Conservation (phyloP, 2,797 vertebrate species). For the Rhincodon typus region DNA sequence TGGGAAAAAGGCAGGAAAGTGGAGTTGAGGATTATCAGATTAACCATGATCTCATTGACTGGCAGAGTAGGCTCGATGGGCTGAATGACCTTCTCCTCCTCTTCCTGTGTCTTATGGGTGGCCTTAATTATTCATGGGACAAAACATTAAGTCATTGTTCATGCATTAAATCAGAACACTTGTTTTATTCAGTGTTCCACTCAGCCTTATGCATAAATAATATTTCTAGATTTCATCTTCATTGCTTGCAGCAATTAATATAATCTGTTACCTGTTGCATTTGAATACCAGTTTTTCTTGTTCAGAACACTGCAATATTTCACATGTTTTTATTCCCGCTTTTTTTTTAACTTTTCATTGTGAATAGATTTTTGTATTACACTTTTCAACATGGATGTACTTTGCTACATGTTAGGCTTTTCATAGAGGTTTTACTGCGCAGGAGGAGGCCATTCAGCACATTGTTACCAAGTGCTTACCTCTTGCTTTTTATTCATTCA, state of each 20-base stretch:
- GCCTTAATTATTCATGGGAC: not conserved
- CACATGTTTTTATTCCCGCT: not conserved
- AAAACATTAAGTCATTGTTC: not conserved
- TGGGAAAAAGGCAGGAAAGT: too few species aligned
- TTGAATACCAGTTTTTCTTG: not conserved
- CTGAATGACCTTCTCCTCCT: too few species aligned
- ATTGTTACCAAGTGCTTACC: too few species aligned
- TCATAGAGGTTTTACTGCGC: not conserved
- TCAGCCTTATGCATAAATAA: not conserved
- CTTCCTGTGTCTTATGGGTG: too few species aligned
- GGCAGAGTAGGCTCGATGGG: too few species aligned
- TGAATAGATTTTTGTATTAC: not conserved
- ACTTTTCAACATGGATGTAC: not conserved
- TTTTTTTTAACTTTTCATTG: not conserved
- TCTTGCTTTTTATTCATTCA: too few species aligned
- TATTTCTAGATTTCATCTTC: not conserved
- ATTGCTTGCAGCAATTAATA: not conserved
- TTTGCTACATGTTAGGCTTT: not conserved
- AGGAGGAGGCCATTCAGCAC: too few species aligned
- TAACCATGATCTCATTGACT: too few species aligned
- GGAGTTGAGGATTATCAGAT: too few species aligned
- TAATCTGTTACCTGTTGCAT: not conserved
- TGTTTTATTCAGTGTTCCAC: not conserved
- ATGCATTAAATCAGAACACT: not conserved
- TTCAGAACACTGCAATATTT: not conserved